Evolutionary conservation across 1,140 invertebrate genomes (phyloP), one percentile per base, ranked within the genome.

Genomic region (Pantala flavescens): DNA sequence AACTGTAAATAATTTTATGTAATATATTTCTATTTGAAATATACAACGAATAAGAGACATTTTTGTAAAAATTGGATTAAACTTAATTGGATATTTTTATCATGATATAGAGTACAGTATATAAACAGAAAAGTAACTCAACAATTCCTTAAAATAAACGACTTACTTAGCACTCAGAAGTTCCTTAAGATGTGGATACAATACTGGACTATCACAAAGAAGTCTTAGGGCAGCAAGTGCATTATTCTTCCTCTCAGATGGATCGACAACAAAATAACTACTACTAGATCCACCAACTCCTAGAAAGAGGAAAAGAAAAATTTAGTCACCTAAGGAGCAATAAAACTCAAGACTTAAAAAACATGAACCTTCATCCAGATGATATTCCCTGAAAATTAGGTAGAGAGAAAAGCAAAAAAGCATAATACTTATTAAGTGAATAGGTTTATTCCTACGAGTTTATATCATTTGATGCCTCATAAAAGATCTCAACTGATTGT

Each of bases 181-280:
- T 78, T 94, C 91, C 78, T 90, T 88, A 0, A 98, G 84, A 83
- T 95, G 89, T 10, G 93, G 91, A 71, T 90, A 87, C 28, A 98
- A 81, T 0, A 89, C 87, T 5, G 87, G 81, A 78, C 88, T 92
- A 77, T 96, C 93, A 80, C 94, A 94, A 76, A 99, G 86, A 16
- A 93, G 86, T 73, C 88, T 88, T 16, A 99, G 84, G 71, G 96
- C 95, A 12, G 91, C 84, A 36, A 96, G 84, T 0, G 96, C 94
- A 79, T 95, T 95, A 75, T 89, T 90, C 71, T 94, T 87, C 36
- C 96, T 84, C 81, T 98, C 95, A 10, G 89, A 88, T 0, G 92
- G 90, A 82, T 96, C 93, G 42, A 88, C 87, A 42, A 89, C 86
- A 73, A 79, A 80, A 71, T 49, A 55, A 75, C 76, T 75, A 49